Evolutionary conservation across 2,113 vertebrate genomes (phyloP).

Genomic region (crab-eating macaque (Macaca fascicularis)): T2T-MFA8v1.1 NC_088379.1:177402001-177402500

Average conservation of each 20-base stretch:
- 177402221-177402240: neutral
- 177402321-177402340: neutral
- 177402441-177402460: accelerated
- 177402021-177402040: neutral
- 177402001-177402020: neutral
- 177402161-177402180: neutral
- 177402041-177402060: neutral
- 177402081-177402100: neutral
- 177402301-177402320: neutral
- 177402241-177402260: neutral
- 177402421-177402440: neutral
- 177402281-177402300: neutral
- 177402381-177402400: accelerated
- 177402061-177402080: neutral
- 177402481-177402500: neutral
- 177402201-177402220: neutral
- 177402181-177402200: neutral
- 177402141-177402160: neutral
- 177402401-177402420: accelerated
- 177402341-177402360: neutral
- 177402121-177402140: neutral
- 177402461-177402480: neutral
- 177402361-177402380: neutral
- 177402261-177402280: neutral
- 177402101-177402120: neutral